These are phyloP conservation scores for Chelon auratus DNA, from an alignment of 2,797 vertebrate species.

Conservation along the genomic window DNA sequence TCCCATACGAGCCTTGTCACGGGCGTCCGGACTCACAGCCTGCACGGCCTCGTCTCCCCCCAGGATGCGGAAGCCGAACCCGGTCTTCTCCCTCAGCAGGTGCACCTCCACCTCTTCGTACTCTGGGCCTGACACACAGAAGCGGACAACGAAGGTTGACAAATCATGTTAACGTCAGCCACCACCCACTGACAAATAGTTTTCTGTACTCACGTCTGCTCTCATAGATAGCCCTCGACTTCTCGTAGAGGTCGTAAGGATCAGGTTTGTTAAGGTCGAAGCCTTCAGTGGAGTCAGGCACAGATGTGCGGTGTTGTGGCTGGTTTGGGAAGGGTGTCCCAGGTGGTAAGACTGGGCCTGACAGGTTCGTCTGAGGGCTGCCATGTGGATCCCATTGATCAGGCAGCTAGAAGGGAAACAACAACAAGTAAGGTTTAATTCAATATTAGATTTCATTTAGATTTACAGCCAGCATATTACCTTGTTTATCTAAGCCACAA, in stretches of 20 bases:
- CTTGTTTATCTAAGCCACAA: not conserved
- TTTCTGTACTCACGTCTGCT: conserved; percentile 94
- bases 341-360: conserved; percentile 88
- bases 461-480: not conserved
- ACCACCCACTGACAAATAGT: not conserved
- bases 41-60: conserved; percentile 99
- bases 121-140: conserved; percentile 87
- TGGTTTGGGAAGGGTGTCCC: conserved; percentile 90
- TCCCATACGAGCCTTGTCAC: conserved; percentile 91
- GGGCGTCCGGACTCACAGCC: conserved; percentile 95
- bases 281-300: conserved; percentile 94
- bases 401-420: conserved; percentile 83
- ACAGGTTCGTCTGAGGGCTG: conserved; percentile 93
- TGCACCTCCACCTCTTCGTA: conserved; percentile 98
- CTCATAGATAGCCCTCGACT: conserved; percentile 99
- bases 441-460: not conserved
- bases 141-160: not conserved
- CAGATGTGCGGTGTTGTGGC: conserved; percentile 92
- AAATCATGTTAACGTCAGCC: not conserved
- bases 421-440: conserved; percentile 16
- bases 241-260: conserved; percentile 99
- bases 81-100: conserved; percentile 97
- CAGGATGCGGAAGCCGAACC: conserved; percentile 98
- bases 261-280: conserved; percentile 97
- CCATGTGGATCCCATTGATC: conserved; percentile 96